Conservation (phyloP, 2,888 invertebrate species). For the Caenorhabditis plicata region DNA sequence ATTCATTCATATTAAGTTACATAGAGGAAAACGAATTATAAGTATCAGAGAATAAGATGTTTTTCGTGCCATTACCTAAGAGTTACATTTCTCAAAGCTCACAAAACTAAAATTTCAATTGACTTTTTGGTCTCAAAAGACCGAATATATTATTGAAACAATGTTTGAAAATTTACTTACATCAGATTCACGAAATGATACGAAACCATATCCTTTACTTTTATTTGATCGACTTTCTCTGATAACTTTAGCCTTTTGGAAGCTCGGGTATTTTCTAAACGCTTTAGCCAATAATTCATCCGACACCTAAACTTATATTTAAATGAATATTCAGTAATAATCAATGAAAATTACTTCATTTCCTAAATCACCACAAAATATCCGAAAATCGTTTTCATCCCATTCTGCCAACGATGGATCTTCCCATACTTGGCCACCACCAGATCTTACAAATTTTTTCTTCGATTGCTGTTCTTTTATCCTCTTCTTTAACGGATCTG, state of each 20-base stretch:
- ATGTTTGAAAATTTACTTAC: slow-evolving; percentile 14
- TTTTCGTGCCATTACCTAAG: too few relatives aligned
- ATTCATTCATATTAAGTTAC: too few relatives aligned
- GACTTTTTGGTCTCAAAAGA: background rate
- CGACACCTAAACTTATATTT: slow-evolving; percentile 73
- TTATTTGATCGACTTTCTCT: slow-evolving; percentile 95
- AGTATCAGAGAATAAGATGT: too few relatives aligned
- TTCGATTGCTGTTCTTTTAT: slow-evolving; percentile 59
- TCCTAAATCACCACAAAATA: slow-evolving; percentile 98
- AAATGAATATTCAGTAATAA: background rate
- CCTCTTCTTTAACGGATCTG: slow-evolving; percentile 34
- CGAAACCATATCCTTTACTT: slow-evolving; percentile 97
- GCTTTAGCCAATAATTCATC: slow-evolving; percentile 94
- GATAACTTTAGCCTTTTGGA: slow-evolving; percentile 89
- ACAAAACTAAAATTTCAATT: too few relatives aligned
- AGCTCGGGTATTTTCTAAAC: slow-evolving; percentile 82
- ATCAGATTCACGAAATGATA: slow-evolving; percentile 79
- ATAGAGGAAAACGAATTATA: too few relatives aligned
- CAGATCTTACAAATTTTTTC: slow-evolving; percentile 59
- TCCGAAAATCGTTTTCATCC: slow-evolving; percentile 93
- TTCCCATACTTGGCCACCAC: slow-evolving; percentile 78
- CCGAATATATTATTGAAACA: background rate
- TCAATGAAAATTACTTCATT: slow-evolving; percentile 74
- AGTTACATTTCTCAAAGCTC: too few relatives aligned
- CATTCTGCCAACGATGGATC: slow-evolving; percentile 89